phyloP scores from a whole-genome alignment of 2,888 invertebrate genomes.

The Heliconius aoede region DNA sequence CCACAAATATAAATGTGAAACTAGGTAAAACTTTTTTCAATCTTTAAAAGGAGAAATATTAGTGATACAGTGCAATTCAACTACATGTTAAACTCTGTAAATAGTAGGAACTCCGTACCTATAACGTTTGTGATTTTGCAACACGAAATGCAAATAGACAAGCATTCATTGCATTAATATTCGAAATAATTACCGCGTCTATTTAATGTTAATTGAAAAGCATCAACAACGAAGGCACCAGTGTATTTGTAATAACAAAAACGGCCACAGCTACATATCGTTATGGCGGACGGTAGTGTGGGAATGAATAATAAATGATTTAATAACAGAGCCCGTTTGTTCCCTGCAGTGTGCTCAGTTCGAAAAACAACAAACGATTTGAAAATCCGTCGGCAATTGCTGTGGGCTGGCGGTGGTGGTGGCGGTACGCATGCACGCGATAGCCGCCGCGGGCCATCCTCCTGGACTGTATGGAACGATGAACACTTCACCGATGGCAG shows the following conservation, averaged over 20 bases:
- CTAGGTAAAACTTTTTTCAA: neutral
- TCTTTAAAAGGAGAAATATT: neutral
- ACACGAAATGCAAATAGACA: slow-evolving; percentile 40
- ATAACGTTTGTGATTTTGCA: slow-evolving; percentile 37
- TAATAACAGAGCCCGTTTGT: slow-evolving; percentile 81
- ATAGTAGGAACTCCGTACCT: neutral
- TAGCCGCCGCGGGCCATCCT: slow-evolving; percentile 55
- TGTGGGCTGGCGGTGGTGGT: slow-evolving; percentile 50
- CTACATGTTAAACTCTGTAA: neutral
- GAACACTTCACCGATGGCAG: slow-evolving; percentile 44
- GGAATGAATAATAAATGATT: slow-evolving; percentile 84
- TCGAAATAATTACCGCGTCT: slow-evolving; percentile 36
- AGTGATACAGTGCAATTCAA: neutral
- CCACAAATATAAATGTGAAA: neutral
- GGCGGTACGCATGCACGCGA: slow-evolving; percentile 54
- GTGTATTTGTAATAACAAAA: slow-evolving; percentile 46
- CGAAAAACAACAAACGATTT: slow-evolving; percentile 81
- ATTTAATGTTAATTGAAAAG: slow-evolving; percentile 44
- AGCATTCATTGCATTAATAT: slow-evolving; percentile 37
- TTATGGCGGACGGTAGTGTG: slow-evolving; percentile 59
- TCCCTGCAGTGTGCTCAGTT: slow-evolving; percentile 72
- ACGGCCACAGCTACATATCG: slow-evolving; percentile 41
- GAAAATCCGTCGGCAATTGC: slow-evolving; percentile 69
- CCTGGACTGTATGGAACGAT: slow-evolving; percentile 40
- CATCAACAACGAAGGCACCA: slow-evolving; percentile 37